A percentile compares a stretch with the other conserved stretches of the same genome.
phyloP scores from a whole-genome alignment of 1,140 invertebrate genomes.

The Drosophila bocqueti region DNA sequence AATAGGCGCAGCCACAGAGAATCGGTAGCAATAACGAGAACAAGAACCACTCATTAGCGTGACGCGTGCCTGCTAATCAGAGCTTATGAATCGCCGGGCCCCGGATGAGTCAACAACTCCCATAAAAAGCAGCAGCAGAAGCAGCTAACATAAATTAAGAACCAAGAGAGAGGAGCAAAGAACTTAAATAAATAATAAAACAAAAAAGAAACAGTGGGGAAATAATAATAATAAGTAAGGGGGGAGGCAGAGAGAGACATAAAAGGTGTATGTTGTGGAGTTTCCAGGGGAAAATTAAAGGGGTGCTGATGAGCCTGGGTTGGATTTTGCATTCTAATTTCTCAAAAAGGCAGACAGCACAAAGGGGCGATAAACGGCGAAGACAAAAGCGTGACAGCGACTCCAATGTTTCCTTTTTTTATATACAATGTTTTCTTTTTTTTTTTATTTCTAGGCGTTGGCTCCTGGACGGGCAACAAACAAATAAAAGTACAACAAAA shows the following conservation, averaged over 20 bases:
- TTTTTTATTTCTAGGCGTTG: constrained; percentile 72
- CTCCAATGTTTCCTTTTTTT: constrained; percentile 34
- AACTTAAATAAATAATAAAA: constrained; percentile 20
- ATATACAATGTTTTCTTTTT: constrained; percentile 8
- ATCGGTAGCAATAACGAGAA: constrained; percentile 10
- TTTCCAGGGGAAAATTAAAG: constrained; percentile 28
- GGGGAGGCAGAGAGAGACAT: background rate
- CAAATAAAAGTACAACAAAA: background rate
- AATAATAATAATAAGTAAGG: constrained; percentile 28
- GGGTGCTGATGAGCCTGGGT: constrained; percentile 16
- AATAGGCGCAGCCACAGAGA: constrained; percentile 10
- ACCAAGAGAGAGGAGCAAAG: background rate
- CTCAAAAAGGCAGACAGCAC: constrained; percentile 54
- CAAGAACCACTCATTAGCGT: constrained; percentile 70
- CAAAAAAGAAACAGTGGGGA: background rate
- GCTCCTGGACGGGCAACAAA: constrained; percentile 32
- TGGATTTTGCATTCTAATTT: constrained; percentile 64
- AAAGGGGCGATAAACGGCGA: constrained; percentile 28
- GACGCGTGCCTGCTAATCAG: constrained; percentile 78
- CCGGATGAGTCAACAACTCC: constrained; percentile 61
- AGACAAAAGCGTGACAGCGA: constrained; percentile 43
- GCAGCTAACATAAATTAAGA: constrained; percentile 53
- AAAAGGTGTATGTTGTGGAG: constrained; percentile 30
- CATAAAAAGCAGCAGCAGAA: constrained; percentile 24
- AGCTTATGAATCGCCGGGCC: constrained; percentile 58